Base-by-base conservation (phyloP, 2,797 vertebrate species). In the Manis pentadactyla region DNA sequence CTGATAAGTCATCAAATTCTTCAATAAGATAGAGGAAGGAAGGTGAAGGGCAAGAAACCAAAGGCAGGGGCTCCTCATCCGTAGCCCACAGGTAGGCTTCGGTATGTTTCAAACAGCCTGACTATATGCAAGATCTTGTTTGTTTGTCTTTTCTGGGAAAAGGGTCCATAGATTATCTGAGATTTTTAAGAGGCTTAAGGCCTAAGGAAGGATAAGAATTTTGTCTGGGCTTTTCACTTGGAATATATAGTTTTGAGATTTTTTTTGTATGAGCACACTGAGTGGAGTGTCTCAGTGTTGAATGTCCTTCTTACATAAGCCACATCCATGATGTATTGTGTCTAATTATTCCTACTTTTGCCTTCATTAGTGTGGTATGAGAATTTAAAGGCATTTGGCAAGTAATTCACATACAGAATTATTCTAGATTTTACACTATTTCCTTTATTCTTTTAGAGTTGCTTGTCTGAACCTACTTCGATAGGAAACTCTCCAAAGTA, bases 311-410 rank as follows among this genome's bases (percentile, higher is more conserved):
- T 82, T 61, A 87, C 2, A 79, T 18, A 92, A 55, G 49, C 34
- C 57, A 95, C 23, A 85, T 59, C 37, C 61, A 77, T 31, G 68
- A 75, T 15, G 55, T 69, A 75, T 42, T 19, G 51, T 42, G 42
- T 71, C 77, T 5, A 69, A 64, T 81, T 81, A 86, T 92, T 86
- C 86, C n/a, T 6, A 89, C 37, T 95, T 86, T 71, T 63, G 53
- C 46, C 87, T 86, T 75, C 78, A 75, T 68, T 81, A 81, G 34
- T 53, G 17, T 79, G 87, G 77, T 34, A 34, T 18, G 49, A 46
- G 31, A 85, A 74, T 89, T 74, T 88, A 74, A 71, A 61, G 83
- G 51, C 8, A 39, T 19, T 69, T 84, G 57, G 19, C 1, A 88
- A 92, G 64, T 19, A 78, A 74, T 53, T 21, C 34, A 71, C 84